Conservation (phyloP, 2,113 vertebrate genomes). For the Oncorhynchus nerka region DNA sequence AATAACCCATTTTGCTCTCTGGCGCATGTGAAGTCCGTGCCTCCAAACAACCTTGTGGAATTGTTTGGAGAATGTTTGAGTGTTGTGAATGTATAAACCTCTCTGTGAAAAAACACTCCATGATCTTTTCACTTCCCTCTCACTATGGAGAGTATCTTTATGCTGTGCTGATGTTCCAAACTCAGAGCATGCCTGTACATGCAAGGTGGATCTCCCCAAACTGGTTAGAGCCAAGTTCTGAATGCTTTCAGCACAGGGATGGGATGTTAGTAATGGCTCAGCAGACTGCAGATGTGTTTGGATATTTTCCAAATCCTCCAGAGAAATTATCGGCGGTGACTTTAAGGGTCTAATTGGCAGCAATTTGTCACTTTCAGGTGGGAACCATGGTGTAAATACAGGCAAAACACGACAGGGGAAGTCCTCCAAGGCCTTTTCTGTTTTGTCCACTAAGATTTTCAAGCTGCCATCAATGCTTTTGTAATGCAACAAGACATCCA, state of each 20-base stretch:
- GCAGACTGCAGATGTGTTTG: slow-evolving; percentile 33
- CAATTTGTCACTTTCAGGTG: slow-evolving; percentile 38
- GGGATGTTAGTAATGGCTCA: slow-evolving; percentile 34
- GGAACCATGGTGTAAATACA: slow-evolving; percentile 81
- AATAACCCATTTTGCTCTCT: slow-evolving; percentile 88
- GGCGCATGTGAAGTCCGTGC: slow-evolving; percentile 77
- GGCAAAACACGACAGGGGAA: slow-evolving; percentile 72
- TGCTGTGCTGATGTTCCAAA: background rate
- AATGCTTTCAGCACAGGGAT: slow-evolving; percentile 57
- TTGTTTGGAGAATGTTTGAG: slow-evolving; percentile 72
- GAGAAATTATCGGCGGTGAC: slow-evolving; percentile 71
- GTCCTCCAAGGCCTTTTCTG: slow-evolving; percentile 75
- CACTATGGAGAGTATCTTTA: background rate
- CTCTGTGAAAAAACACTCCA: slow-evolving; percentile 80
- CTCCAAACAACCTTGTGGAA: slow-evolving; percentile 71
- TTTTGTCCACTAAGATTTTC: slow-evolving; percentile 59
- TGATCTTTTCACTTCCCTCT: slow-evolving; percentile 58
- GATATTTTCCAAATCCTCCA: slow-evolving; percentile 50
- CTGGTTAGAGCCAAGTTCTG: background rate
- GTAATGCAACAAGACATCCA: slow-evolving; percentile 83
- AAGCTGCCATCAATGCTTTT: slow-evolving; percentile 54
- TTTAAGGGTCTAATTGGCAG: slow-evolving; percentile 78
- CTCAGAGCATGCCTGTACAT: background rate
- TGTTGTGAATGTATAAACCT: slow-evolving; percentile 40
- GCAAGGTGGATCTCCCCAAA: background rate